Evolutionary conservation across 2,888 invertebrate genomes (phyloP), one percentile per base, ranked within the genome.

Genomic region (Temnothorax ravouxi): DNA sequence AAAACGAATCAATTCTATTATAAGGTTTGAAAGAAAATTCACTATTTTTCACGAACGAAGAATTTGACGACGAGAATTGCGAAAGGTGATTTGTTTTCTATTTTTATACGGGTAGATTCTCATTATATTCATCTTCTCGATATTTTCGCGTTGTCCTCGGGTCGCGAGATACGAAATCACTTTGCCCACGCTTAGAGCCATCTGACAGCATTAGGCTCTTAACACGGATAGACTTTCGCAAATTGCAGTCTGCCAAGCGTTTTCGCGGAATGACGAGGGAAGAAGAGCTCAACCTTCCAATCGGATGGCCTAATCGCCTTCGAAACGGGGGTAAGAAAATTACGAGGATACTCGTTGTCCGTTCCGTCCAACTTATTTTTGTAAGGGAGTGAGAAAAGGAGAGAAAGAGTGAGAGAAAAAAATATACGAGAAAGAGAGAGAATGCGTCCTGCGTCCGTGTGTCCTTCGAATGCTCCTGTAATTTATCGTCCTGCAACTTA

Each of bases 291-390:
- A 84, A 84, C 71, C 34, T 67, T 64, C 44, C 59, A 52, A 71
- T 61, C 83, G 56, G 66, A 52, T 3, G 44, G 59, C n/a, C 64
- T 76, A 71, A 81, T 61, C 69, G 56, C 56, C 77, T 85, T 69
- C 56, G 72, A 75, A 47, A 18, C 25, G 61, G 38, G 47, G 18
- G 44, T 38, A 66, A 59, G 47, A 59, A 80, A 76, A 54, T 83
- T 77, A 86, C 86, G 88, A 90, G 85, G 84, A 88, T 59, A 88
- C 88, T 88, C 88, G 88, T 86, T 41, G 64, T 90, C 87, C 82
- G 88, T 89, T 93, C 93, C 93, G 93, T 93, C 93, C 93, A 93
- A 89, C 89, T 91, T 93, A 93, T 92, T 92, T 93, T 93, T 93
- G 84, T 93, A 92, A 91, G 88, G 87, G 76, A 85, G 84, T 64